These are phyloP conservation scores for Acanthisitta chloris DNA, from an alignment of 2,113 vertebrate genomes.

Conservation along the genomic window DNA sequence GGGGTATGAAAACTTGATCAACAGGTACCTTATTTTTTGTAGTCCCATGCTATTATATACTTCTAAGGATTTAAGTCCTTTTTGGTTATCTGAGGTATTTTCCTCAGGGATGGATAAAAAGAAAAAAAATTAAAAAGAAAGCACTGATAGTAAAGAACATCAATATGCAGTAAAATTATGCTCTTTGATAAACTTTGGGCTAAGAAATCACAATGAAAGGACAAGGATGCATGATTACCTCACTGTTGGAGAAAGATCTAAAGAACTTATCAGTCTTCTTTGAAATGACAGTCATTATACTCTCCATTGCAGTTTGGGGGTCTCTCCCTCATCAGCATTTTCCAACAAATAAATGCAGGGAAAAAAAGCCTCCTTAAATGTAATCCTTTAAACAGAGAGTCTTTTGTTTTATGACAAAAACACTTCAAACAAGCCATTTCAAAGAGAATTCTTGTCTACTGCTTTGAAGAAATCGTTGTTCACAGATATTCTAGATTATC, in stretches of 20 bases:
- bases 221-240: conserved; percentile 10
- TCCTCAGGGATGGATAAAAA: not conserved
- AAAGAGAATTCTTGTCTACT: conserved; percentile 24
- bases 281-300: conserved; percentile 25
- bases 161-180: not conserved
- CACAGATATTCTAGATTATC: not conserved
- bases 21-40: not conserved
- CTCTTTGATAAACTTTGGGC: conserved; percentile 38
- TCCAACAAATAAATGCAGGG: not conserved
- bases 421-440: conserved; percentile 20
- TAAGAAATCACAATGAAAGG: conserved; percentile 26
- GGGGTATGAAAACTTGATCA: not conserved
- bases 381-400: conserved; percentile 47
- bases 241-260: conserved; percentile 61
- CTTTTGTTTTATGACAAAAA: conserved; percentile 47
- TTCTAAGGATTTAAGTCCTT: not conserved
- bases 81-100: not conserved
- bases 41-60: not conserved
- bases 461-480: conserved; percentile 45
- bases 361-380: not conserved
- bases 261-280: conserved; percentile 42
- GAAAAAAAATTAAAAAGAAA: not conserved
- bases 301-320: not conserved
- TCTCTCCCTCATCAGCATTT: not conserved
- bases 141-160: not conserved